phyloP scores from a whole-genome alignment of 2,797 vertebrate species.

The Loris lydekkerianus region DNA sequence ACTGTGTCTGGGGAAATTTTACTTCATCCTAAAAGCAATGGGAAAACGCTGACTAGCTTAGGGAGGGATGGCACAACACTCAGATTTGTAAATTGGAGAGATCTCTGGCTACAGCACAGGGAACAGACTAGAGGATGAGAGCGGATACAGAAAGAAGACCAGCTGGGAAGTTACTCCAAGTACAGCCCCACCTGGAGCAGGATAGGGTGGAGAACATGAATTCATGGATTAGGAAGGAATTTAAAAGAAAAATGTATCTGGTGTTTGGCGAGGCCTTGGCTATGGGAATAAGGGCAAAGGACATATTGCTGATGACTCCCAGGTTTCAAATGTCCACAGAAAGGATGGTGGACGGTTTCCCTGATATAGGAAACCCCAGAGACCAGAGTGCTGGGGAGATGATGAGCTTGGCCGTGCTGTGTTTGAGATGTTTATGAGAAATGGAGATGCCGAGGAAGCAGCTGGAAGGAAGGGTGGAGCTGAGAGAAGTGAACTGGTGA shows the following conservation, averaged over 20 bases:
- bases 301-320: not conserved
- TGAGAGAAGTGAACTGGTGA: not conserved
- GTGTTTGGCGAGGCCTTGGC: not conserved
- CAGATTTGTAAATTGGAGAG: not conserved
- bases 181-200: not conserved
- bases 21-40: not conserved
- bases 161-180: not conserved
- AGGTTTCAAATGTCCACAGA: not conserved
- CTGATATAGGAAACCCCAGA: not conserved
- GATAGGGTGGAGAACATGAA: not conserved
- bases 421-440: not conserved
- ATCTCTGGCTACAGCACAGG: not conserved
- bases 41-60: not conserved
- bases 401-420: not conserved
- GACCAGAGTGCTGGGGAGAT: not conserved
- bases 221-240: not conserved
- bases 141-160: not conserved
- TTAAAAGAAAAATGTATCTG: not conserved
- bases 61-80: not conserved
- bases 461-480: no score
- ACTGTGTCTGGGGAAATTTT: not conserved
- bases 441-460: not conserved
- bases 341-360: not conserved
- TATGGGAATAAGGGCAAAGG: not conserved
- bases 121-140: not conserved